Conservation (phyloP, 2,797 vertebrate genomes). For the Sebastes oblongus region DNA sequence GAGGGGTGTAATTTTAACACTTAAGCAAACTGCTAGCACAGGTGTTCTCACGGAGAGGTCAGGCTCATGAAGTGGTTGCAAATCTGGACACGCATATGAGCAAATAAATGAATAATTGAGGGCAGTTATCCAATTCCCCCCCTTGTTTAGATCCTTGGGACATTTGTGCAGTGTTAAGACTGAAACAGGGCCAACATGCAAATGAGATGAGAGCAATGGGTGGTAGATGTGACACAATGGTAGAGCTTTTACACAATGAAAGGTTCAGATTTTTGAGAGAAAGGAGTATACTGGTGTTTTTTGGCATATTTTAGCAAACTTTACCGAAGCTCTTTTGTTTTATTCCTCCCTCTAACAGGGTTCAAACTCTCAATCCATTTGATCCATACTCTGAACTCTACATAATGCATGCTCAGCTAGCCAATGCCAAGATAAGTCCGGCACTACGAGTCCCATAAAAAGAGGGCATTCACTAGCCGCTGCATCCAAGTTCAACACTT, state of each 20-base stretch:
- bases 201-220: slow-evolving; percentile 25
- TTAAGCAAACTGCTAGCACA: slow-evolving; percentile 38
- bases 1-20: slow-evolving; percentile 14
- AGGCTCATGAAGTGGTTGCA: slow-evolving; percentile 48
- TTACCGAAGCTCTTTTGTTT: background rate
- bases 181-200: slow-evolving; percentile 49
- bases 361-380: background rate
- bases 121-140: slow-evolving; percentile 46
- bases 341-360: background rate
- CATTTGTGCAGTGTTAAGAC: slow-evolving; percentile 34
- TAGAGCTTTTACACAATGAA: background rate
- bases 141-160: slow-evolving; percentile 37
- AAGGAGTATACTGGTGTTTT: background rate
- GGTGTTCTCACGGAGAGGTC: slow-evolving; percentile 46
- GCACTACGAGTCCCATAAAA: background rate
- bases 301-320: background rate
- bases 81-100: slow-evolving; percentile 55
- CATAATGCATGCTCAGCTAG: background rate
- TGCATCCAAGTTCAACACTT: background rate
- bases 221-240: background rate
- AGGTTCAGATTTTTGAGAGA: slow-evolving; percentile 9
- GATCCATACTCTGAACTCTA: background rate
- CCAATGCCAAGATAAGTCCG: background rate
- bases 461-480: background rate
- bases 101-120: slow-evolving; percentile 70